Base-by-base conservation (phyloP, 2,888 invertebrate genomes). In the Acleris emargana region DNA sequence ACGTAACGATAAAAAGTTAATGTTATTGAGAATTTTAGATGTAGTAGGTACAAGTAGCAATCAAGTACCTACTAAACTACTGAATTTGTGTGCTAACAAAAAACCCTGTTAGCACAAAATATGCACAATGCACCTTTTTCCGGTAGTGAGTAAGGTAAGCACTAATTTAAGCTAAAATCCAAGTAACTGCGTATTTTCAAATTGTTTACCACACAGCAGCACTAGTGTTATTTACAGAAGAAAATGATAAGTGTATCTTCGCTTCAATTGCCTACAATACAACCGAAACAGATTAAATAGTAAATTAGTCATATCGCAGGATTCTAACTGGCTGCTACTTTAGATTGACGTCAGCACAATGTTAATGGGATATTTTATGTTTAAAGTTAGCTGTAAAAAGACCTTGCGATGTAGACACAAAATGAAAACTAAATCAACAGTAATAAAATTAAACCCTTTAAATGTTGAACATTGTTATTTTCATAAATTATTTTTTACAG, bases 321-420 rank as follows among this genome's bases (percentile, higher is more conserved):
- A 11, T 17, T 58, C 47, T 58, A 16, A 64, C 52, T 64, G 64
- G 64, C 43, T 42, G 42, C 16, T 64, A n/a, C 32, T 18, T 7
- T 28, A 11, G 54, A 18, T 54, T 64, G 59, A 64, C 58, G 64
- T 64, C 58, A 59, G 5, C 9, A 38, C 20, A 50, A 49, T 52
- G 52, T 64, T 59, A 53, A 64, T 25, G n/a, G 49, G 58, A 64
- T 53, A 38, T 64, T 42, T 52, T 58, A 32, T 52, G 47, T 64
- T 58, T 63, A 58, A 62, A 58, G 18, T 54, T 9, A 38, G 54
- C 49, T 64, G 58, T 38, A 50, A 43, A 38, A 42, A 60, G 51
- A 60, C 42, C 22, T 53, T 32, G 45, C 32, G 20, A 7, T 13
- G 43, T 38, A 38, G 52, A 42, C n/a, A 13, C 42, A 11, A 20